phyloP scores from a whole-genome alignment of 2,888 invertebrate species.

The Drosophila paranaensis region DNA sequence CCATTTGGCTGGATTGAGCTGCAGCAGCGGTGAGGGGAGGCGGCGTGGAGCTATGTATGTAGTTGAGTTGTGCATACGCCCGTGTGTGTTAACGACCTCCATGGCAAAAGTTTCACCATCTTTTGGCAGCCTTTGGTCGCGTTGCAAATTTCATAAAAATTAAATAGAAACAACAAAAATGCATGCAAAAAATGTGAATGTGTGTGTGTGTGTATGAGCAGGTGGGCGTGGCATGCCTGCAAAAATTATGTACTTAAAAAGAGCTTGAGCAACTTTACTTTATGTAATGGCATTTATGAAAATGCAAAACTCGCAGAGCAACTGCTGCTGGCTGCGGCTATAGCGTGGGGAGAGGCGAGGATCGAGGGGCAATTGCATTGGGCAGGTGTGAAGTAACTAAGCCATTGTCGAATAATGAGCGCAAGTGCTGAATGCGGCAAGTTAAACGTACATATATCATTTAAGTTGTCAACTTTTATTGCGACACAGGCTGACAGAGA shows the following conservation, averaged over 20 bases:
- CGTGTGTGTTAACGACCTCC: slow-evolving; percentile 71
- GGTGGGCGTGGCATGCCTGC: slow-evolving; percentile 40
- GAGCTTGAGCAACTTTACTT: slow-evolving; percentile 76
- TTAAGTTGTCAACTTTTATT: slow-evolving; percentile 40
- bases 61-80: slow-evolving; percentile 44
- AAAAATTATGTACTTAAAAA: slow-evolving; percentile 78
- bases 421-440: slow-evolving; percentile 38
- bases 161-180: slow-evolving; percentile 72
- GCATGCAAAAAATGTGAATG: slow-evolving; percentile 36
- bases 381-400: slow-evolving; percentile 25
- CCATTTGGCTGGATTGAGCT: not conserved
- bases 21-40: not conserved
- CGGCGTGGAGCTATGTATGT: slow-evolving; percentile 4
- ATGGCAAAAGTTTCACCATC: slow-evolving; percentile 71
- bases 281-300: slow-evolving; percentile 76
- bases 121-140: slow-evolving; percentile 74
- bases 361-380: not conserved
- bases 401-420: slow-evolving; percentile 44
- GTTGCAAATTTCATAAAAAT: slow-evolving; percentile 79
- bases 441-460: slow-evolving; percentile 40
- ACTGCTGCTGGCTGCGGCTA: slow-evolving; percentile 6
- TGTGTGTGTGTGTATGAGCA: slow-evolving; percentile 18
- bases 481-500: slow-evolving; percentile 8
- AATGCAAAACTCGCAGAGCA: slow-evolving; percentile 64
- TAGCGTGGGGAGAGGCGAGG: not conserved